phyloP scores from a whole-genome alignment of 2,113 vertebrate genomes.

The Macquaria australasica region DNA sequence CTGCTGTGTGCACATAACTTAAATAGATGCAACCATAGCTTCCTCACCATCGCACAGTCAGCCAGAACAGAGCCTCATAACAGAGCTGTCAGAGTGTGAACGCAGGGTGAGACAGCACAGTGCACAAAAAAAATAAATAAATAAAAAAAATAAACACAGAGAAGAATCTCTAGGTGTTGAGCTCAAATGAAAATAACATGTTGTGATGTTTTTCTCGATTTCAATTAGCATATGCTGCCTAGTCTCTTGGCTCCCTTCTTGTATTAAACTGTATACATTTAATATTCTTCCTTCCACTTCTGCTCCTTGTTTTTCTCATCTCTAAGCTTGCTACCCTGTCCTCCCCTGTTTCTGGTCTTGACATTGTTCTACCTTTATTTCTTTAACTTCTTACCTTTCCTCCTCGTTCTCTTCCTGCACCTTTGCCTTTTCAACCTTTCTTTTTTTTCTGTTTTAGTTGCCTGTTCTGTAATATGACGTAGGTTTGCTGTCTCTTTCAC shows the following conservation, averaged over 20 bases:
- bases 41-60: neutral
- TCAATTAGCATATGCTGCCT: neutral
- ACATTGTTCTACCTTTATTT: conserved; percentile 12
- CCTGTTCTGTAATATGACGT: neutral
- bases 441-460: conserved; percentile 25
- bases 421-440: conserved; percentile 46
- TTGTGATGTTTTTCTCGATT: conserved; percentile 22
- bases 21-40: conserved; percentile 35
- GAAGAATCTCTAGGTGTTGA: conserved; percentile 11
- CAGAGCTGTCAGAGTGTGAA: conserved; percentile 40
- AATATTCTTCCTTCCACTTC: neutral
- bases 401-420: neutral
- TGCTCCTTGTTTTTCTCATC: neutral
- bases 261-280: neutral
- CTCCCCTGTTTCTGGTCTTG: neutral
- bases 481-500: neutral
- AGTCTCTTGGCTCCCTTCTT: neutral
- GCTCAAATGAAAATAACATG: conserved; percentile 28
- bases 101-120: conserved; percentile 37
- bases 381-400: conserved; percentile 14
- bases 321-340: neutral
- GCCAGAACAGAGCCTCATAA: conserved; percentile 19
- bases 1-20: conserved; percentile 14
- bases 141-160: neutral
- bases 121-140: neutral